Evolutionary conservation across 1,140 invertebrate genomes (phyloP).

Genomic region (Nebria ingens): DNA sequence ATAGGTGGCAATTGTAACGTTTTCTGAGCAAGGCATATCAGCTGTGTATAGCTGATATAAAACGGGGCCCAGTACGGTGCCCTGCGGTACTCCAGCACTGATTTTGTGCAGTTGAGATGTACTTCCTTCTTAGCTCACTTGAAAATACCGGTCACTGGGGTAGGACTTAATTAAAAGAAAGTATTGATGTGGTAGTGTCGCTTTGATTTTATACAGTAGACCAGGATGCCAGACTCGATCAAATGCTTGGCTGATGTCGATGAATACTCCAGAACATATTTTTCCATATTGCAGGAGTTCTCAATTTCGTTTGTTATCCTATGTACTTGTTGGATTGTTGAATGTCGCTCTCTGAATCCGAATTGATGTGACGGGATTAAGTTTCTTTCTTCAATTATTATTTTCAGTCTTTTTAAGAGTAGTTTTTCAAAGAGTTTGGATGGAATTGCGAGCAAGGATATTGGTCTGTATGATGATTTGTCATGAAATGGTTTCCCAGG

Average conservation of each 20-base stretch:
- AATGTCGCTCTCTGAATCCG: conserved; percentile 27
- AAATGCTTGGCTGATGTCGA: conserved; percentile 25
- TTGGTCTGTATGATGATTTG: too few relatives aligned
- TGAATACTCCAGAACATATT: conserved; percentile 19
- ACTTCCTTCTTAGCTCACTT: conserved; percentile 14
- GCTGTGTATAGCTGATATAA: conserved; percentile 11
- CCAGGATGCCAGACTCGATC: conserved; percentile 26
- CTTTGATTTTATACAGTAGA: conserved; percentile 19
- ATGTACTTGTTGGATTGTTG: conserved; percentile 21
- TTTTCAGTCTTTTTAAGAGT: conserved; percentile 14
- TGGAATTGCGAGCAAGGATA: conserved; percentile 15
- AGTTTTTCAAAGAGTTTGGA: conserved; percentile 20
- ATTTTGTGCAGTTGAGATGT: conserved; percentile 14
- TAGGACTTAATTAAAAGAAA: conserved; percentile 20
- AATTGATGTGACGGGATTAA: conserved; percentile 27
- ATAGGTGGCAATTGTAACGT: conserved; percentile 14
- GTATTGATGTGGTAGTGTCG: conserved; percentile 11
- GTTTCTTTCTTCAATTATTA: conserved; percentile 14
- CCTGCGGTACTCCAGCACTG: conserved; percentile 19
- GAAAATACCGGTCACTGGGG: conserved; percentile 16
- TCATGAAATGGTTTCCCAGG: too few relatives aligned
- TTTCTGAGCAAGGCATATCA: background rate
- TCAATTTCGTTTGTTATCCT: conserved; percentile 13
- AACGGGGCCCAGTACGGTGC: conserved; percentile 13
- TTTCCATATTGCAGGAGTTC: conserved; percentile 13